A percentile compares a stretch with the other conserved stretches of the same genome.
Evolutionary conservation across 1,140 invertebrate genomes (phyloP).

Genomic region (Zaprionus nigranus): DNA sequence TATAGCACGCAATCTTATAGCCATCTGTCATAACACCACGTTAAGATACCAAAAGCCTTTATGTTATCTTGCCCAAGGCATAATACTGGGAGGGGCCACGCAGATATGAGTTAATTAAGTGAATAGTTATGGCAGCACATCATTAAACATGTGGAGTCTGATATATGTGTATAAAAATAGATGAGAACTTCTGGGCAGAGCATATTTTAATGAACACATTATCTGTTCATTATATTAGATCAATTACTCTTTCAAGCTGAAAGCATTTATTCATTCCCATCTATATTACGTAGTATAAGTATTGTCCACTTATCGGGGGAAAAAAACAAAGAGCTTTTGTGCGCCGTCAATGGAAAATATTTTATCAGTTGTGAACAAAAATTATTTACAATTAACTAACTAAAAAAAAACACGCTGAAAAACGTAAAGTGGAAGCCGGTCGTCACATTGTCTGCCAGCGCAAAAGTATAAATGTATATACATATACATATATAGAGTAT

Average conservation of each 20-base stretch:
- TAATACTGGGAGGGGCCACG: neutral
- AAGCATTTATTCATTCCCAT: neutral
- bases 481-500: constrained; percentile 16
- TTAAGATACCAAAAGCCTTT: neutral
- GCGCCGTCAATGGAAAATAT: constrained; percentile 48
- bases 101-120: constrained; percentile 22
- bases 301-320: constrained; percentile 7
- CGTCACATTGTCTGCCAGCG: constrained; percentile 68
- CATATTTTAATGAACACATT: neutral
- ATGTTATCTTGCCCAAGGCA: neutral
- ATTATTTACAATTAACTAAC: constrained; percentile 57
- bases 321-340: constrained; percentile 29
- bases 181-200: neutral
- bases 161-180: neutral
- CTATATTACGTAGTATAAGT: constrained; percentile 3
- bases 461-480: constrained; percentile 36
- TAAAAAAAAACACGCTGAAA: constrained; percentile 26
- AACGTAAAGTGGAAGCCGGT: constrained; percentile 55
- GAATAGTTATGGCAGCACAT: constrained; percentile 3
- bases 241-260: constrained; percentile 5
- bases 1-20: neutral
- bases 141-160: constrained; percentile 9
- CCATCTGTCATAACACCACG: neutral
- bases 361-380: constrained; percentile 55
- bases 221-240: constrained; percentile 1